These are phyloP conservation scores for Tapirus indicus DNA, from an alignment of 2,797 vertebrate species.

Conservation along the genomic window DNA sequence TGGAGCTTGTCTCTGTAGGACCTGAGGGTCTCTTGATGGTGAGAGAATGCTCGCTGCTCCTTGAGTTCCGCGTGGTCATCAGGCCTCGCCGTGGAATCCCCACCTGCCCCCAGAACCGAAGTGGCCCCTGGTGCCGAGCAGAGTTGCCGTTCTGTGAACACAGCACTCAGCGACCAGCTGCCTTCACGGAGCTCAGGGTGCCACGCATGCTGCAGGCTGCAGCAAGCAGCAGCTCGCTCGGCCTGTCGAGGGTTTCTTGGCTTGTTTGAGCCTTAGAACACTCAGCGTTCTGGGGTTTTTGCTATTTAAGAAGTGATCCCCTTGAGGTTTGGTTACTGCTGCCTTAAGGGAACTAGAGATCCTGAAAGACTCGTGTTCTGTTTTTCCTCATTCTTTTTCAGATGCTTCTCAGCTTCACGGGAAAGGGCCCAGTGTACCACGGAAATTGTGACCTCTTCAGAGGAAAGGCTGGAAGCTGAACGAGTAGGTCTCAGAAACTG, in stretches of 20 bases:
- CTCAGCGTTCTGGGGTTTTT: neutral
- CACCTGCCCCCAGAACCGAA: neutral
- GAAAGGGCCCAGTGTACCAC: conserved; percentile 88
- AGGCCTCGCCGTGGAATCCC: neutral
- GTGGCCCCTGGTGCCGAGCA: neutral
- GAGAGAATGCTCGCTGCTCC: neutral
- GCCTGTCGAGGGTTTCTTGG: neutral
- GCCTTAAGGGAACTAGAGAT: neutral
- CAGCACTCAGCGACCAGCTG: neutral
- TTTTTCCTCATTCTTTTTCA: conserved; percentile 83
- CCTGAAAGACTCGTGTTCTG: neutral
- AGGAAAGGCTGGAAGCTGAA: conserved; percentile 76
- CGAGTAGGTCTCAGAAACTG: conserved; percentile 55
- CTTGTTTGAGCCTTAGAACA: neutral
- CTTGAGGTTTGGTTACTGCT: neutral
- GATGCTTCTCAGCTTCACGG: conserved; percentile 89
- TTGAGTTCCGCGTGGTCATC: neutral
- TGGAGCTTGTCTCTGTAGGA: neutral
- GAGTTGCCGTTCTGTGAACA: neutral
- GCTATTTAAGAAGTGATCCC: neutral
- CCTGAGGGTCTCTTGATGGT: neutral
- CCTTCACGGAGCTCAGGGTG: neutral
- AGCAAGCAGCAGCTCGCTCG: neutral
- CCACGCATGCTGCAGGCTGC: neutral
- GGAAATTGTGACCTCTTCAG: conserved; percentile 88